Evolutionary conservation across 2,113 vertebrate species (phyloP).

Genomic region (Desmodus rotundus): DNA sequence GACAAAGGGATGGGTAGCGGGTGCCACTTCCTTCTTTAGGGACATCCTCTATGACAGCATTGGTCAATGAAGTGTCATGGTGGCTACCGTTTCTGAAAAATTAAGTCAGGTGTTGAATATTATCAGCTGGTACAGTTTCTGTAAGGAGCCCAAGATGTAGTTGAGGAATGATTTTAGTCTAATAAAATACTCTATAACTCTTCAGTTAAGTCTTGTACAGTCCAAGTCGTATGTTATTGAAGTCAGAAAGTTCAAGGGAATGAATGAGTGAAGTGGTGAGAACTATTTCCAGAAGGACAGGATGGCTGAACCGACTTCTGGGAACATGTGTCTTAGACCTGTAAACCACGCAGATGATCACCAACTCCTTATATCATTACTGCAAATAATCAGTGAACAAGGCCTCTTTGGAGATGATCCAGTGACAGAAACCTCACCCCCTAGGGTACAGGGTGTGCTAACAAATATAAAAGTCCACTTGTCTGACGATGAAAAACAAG

Average conservation of each 20-base stretch:
- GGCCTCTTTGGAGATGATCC: background rate
- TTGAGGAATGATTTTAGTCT: conserved; percentile 2
- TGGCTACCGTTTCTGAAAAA: background rate
- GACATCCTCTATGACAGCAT: background rate
- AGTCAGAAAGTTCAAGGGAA: background rate
- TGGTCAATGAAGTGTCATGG: background rate
- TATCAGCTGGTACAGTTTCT: background rate
- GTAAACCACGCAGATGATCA: background rate
- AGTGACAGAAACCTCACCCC: background rate
- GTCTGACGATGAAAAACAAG: background rate
- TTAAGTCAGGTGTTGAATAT: background rate
- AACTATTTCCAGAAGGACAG: background rate
- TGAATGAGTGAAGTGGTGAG: background rate
- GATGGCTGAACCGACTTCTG: background rate
- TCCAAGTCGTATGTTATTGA: background rate
- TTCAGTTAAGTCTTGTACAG: background rate
- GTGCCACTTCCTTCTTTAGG: background rate
- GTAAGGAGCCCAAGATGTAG: background rate
- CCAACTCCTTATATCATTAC: background rate
- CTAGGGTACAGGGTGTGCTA: background rate
- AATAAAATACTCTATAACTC: background rate
- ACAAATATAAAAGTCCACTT: background rate
- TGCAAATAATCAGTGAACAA: background rate
- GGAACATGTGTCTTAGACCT: background rate
- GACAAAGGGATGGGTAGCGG: background rate